Conservation (phyloP, 1,140 invertebrate species). For the Lutraria rhynchaena region DNA sequence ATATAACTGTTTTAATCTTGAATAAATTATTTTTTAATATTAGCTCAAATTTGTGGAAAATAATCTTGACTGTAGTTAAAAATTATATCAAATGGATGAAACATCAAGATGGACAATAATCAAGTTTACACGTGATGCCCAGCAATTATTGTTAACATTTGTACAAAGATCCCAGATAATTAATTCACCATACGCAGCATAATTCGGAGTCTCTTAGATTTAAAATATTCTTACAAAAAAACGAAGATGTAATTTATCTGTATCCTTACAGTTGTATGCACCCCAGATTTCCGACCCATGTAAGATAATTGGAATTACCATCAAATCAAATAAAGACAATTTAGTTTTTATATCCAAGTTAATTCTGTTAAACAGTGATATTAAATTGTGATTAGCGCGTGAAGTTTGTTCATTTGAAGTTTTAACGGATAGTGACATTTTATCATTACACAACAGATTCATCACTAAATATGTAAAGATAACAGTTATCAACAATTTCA, state of each 20-base stretch:
- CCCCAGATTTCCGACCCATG: slow-evolving; percentile 39
- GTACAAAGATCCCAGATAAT: no score
- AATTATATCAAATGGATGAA: no score
- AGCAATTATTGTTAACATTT: no score
- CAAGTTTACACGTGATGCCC: no score
- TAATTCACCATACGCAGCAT: slow-evolving; percentile 2
- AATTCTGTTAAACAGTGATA: not conserved
- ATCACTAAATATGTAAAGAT: slow-evolving; percentile 33
- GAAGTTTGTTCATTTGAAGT: slow-evolving; percentile 5
- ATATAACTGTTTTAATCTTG: no score
- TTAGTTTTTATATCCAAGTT: slow-evolving; percentile 12
- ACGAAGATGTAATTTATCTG: slow-evolving; percentile 12
- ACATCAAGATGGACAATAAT: no score
- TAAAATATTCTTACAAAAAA: slow-evolving; percentile 29
- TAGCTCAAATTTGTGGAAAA: no score
- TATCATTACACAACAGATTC: not conserved
- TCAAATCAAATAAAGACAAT: slow-evolving; percentile 14
- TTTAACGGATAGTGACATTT: not conserved
- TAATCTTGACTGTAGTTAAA: no score
- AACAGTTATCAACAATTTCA: slow-evolving; percentile 42
- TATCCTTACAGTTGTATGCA: not conserved
- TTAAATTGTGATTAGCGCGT: not conserved
- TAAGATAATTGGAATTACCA: slow-evolving; percentile 3
- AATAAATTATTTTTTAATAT: no score
- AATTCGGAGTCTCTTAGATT: not conserved